Evolutionary conservation across 2,113 vertebrate genomes (phyloP), one percentile per base, ranked within the genome.

Genomic region (Ginglymostoma cirratum): DNA sequence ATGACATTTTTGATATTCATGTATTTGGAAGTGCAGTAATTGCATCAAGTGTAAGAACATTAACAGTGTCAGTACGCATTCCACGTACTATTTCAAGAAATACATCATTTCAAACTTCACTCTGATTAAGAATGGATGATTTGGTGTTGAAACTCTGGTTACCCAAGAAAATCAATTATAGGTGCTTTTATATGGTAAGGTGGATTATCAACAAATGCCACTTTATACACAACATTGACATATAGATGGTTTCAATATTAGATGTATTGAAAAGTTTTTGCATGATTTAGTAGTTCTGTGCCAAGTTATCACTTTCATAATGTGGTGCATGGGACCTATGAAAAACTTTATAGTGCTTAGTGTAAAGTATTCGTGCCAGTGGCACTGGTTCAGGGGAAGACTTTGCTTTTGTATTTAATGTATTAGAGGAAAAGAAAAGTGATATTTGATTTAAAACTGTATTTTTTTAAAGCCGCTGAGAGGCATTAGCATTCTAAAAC

Each of bases 401-500:
- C 34, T 90, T 24, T 55, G 30, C 10, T 17, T 34, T 12, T 34
- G 30, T 55, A 27, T 90, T 90, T 90, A 19, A 90, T 90, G 48
- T 48, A 95, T 95, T 34, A 61, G 42, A 45, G 67, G 67, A 34
- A 70, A 48, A 95, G 17, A 14, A 34, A 0, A 69, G 55, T 61
- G 55, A 72, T 76, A 34, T 55, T 70, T 10, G 30, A 23, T 72
- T 72, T 70, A 27, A 69, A 93, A 93, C 67, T 94, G 30, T 30
- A 70, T 45, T 70, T 98, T 98, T 97, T 97, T 97, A 95, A 96
- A 98, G 99, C 42, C 99, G 96, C 98, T 99, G 97, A 98, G 99
- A 97, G 99, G 99, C 96, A 98, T 99, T 96, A 98, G 98, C 96
- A 97, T 99, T 97, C 98, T 99, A 96, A 99, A 98, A 98, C 99